phyloP scores from a whole-genome alignment of 2,888 invertebrate genomes.

The Apamea sordens region DNA sequence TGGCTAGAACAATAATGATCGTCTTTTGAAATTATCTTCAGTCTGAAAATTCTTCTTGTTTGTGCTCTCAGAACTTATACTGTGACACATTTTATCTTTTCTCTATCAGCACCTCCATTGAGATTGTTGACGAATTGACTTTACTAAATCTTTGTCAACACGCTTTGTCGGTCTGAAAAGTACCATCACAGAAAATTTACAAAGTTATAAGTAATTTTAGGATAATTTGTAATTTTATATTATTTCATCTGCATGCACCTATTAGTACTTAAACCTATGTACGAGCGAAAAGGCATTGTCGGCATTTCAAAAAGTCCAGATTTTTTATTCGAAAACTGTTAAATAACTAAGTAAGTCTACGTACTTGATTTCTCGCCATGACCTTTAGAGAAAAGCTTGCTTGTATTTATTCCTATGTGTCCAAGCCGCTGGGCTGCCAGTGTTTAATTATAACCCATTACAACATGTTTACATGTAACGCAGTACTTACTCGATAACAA shows the following conservation, averaged over 20 bases:
- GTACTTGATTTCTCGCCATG: neutral
- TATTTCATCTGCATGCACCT: neutral
- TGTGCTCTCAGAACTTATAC: neutral
- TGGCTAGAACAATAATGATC: neutral
- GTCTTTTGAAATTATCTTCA: neutral
- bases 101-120: conserved; percentile 12
- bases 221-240: conserved; percentile 22
- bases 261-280: neutral
- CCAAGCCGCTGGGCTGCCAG: conserved; percentile 10
- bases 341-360: neutral
- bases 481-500: conserved; percentile 26
- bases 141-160: conserved; percentile 41
- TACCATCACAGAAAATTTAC: conserved; percentile 29
- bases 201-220: neutral
- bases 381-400: neutral
- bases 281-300: neutral
- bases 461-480: conserved; percentile 14
- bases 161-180: conserved; percentile 33
- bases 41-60: neutral
- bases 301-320: neutral
- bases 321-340: neutral
- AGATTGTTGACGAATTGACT: conserved; percentile 42
- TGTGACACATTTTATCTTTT: conserved; percentile 5
- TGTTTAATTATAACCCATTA: conserved; percentile 33
- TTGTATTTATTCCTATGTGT: conserved; percentile 10